Evolutionary conservation across 1,140 invertebrate species (phyloP).

Genomic region (Macrosteles quadrilineatus): DNA sequence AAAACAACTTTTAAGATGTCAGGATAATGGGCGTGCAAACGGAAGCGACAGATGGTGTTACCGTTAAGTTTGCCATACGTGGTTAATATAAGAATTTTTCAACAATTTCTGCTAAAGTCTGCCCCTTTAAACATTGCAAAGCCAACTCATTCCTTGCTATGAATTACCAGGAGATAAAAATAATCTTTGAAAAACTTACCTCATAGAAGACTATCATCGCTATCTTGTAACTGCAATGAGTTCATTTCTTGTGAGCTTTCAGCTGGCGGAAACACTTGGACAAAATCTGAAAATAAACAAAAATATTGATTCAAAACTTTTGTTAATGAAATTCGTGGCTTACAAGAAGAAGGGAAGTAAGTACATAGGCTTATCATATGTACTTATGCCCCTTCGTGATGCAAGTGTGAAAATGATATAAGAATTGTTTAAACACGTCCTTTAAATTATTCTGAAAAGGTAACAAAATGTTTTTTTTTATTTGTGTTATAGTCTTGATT

Average conservation of each 20-base stretch:
- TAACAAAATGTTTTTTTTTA: neutral
- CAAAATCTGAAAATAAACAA: neutral
- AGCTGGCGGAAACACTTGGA: slow-evolving; percentile 6
- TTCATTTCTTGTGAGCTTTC: slow-evolving; percentile 13
- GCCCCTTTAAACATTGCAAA: too few species aligned
- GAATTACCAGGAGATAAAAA: too few species aligned
- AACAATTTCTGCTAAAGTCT: too few species aligned
- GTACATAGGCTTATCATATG: too few species aligned
- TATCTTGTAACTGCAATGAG: slow-evolving; percentile 20
- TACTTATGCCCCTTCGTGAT: neutral
- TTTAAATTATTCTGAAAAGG: neutral
- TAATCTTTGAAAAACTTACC: too few species aligned
- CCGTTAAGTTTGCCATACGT: too few species aligned
- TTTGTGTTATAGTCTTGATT: neutral
- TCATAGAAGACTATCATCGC: slow-evolving; percentile 24
- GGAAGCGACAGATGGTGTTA: too few species aligned
- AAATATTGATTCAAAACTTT: neutral
- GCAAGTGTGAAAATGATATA: neutral
- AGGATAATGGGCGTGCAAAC: too few species aligned
- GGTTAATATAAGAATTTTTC: too few species aligned
- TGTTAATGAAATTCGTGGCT: neutral
- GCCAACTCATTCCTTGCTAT: too few species aligned
- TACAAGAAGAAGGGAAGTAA: neutral
- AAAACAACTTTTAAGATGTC: neutral
- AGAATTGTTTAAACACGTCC: neutral